phyloP scores from a whole-genome alignment of 2,888 invertebrate genomes.

The Spodoptera exigua region DNA sequence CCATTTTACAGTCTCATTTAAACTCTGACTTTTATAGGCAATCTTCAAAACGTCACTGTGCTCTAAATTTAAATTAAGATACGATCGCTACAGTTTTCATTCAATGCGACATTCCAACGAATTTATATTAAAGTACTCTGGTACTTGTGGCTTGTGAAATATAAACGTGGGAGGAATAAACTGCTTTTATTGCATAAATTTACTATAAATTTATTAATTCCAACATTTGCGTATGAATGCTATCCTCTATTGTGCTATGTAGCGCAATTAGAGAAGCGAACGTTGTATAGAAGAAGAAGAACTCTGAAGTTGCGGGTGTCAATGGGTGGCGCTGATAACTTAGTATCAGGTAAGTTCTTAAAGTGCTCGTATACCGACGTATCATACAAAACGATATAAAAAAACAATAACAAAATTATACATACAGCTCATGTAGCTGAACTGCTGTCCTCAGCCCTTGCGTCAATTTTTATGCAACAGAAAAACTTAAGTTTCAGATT shows the following conservation, averaged over 20 bases:
- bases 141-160: constrained; percentile 17
- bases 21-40: constrained; percentile 74
- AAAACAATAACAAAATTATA: no score
- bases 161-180: constrained; percentile 27
- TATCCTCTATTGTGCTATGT: constrained; percentile 36
- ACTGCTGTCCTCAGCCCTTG: no score
- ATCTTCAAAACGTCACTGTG: constrained; percentile 69
- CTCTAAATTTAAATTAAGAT: constrained; percentile 82
- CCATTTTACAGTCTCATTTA: constrained; percentile 79
- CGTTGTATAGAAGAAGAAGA: no score
- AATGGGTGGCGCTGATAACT: no score
- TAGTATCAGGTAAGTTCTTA: no score
- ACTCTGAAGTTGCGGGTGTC: no score
- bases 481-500: constrained; percentile 1
- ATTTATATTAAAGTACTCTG: constrained; percentile 40
- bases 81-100: constrained; percentile 59
- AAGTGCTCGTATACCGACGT: no score
- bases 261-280: constrained; percentile 24
- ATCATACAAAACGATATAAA: no score
- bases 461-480: constrained; percentile 4
- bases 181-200: constrained; percentile 44
- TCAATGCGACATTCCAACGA: constrained; percentile 43
- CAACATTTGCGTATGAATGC: constrained; percentile 30
- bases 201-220: constrained; percentile 51
- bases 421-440: no score